Evolutionary conservation across 2,797 vertebrate species (phyloP), one percentile per base, ranked within the genome.

Genomic region (Macroramphosus scolopax): DNA sequence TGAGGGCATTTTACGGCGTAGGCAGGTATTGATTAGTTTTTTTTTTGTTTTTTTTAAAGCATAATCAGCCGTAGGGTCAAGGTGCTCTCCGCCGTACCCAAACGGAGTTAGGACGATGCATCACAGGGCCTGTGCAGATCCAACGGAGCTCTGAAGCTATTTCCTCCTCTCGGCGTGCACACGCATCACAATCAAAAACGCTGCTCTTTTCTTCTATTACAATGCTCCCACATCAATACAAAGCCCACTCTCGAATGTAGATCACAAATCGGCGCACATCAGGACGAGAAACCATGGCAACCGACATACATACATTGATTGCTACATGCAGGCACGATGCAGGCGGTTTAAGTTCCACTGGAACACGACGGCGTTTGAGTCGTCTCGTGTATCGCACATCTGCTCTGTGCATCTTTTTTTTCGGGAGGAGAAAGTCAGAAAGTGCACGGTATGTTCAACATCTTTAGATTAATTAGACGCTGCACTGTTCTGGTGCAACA

Each of bases 211-310:
- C 68, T 45, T 50, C 37, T 14, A 11, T 51, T 25, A 48, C 59
- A 36, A 20, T 51, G 51, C 36, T 45, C n/a, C 39, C 52, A 54
- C 71, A 52, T 59, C 42, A 17, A n/a, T 48, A 54, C 48, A 53
- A 69, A 70, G 42, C 50, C 52, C 61, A 39, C 64, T 48, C 52
- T 68, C 64, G 42, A 50, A 69, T 59, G 56, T 56, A 63, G 53
- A 65, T 57, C 68, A 53, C 55, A 63, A 53, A 31, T 63, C 37
- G 35, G 52, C 49, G 16, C 60, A 48, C 50, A 55, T 57, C 52
- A 39, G 41, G 42, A 51, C 10, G 0, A 17, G 66, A 53, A 83
- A 83, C 85, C 77, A 78, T 83, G 62, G 81, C 65, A 85, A 78
- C 75, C 32, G 15, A 18, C 42, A 50, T 67, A 51, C 42, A 62